phyloP scores from a whole-genome alignment of 2,113 vertebrate species.

The Heterotis niloticus region DNA sequence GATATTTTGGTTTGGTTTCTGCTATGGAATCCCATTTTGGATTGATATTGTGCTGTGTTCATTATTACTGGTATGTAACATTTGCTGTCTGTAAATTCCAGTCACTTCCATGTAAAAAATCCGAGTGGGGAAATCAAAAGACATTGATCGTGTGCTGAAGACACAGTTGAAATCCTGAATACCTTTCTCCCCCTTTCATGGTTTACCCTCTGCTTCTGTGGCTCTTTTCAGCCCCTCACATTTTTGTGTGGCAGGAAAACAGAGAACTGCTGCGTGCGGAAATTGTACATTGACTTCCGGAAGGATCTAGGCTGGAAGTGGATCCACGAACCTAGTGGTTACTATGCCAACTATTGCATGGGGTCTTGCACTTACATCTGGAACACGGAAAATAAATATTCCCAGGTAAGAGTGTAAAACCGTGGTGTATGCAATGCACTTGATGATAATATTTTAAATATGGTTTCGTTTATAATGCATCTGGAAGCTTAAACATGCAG shows the following conservation, averaged over 20 bases:
- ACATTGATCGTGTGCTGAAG: no score
- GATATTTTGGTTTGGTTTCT: no score
- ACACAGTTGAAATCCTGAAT: no score
- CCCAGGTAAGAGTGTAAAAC: slow-evolving; percentile 63
- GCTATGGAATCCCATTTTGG: no score
- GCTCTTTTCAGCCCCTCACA: neutral
- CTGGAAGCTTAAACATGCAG: neutral
- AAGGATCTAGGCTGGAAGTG: slow-evolving; percentile 89
- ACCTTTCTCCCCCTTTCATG: no score
- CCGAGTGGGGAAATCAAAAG: no score
- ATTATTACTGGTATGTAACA: no score
- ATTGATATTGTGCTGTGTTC: no score
- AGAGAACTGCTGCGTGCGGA: slow-evolving; percentile 75
- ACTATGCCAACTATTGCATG: slow-evolving; percentile 85
- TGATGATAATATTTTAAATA: neutral
- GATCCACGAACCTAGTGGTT: slow-evolving; percentile 83
- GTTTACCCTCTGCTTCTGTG: no score
- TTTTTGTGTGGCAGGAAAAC: slow-evolving; percentile 53
- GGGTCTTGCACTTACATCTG: slow-evolving; percentile 87
- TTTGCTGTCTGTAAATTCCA: no score
- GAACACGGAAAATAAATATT: slow-evolving; percentile 85
- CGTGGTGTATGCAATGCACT: neutral
- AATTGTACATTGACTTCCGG: slow-evolving; percentile 85
- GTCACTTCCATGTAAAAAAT: no score
- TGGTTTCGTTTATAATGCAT: neutral